These are phyloP conservation scores for Drosophila nr. fundita DNA, from an alignment of 2,888 invertebrate genomes.

Conservation along the genomic window DNA sequence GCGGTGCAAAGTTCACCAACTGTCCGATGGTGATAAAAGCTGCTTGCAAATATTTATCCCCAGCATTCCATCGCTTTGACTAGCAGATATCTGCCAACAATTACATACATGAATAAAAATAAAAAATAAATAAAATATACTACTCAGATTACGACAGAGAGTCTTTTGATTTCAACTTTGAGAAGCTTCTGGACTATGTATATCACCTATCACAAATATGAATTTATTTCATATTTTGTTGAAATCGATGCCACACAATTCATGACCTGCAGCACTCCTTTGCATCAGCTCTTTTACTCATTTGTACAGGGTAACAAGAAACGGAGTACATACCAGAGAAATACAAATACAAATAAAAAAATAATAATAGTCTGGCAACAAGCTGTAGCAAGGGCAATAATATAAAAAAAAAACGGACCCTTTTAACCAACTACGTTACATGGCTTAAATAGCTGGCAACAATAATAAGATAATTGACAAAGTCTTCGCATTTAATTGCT, in stretches of 20 bases:
- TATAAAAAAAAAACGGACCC: background rate
- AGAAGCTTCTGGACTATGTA: background rate
- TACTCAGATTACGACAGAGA: background rate
- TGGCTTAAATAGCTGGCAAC: slow-evolving; percentile 3
- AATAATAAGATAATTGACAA: background rate
- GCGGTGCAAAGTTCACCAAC: background rate
- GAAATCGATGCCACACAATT: background rate
- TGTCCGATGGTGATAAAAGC: background rate
- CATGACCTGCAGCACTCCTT: background rate
- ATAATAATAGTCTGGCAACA: background rate
- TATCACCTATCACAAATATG: too few relatives aligned
- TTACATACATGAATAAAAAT: background rate
- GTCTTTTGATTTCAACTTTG: background rate
- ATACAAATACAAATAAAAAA: background rate
- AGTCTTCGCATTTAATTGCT: slow-evolving; percentile 6
- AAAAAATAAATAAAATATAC: too few relatives aligned
- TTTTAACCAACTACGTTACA: background rate
- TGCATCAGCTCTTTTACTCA: background rate
- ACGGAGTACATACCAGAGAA: background rate
- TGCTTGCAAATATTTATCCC: slow-evolving; percentile 1
- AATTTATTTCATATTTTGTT: background rate
- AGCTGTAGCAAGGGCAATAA: background rate
- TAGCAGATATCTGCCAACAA: background rate
- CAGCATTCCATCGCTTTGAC: background rate
- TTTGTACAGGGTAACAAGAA: background rate